Conservation (phyloP, 2,888 invertebrate species). For the Orthosia cruda region DNA sequence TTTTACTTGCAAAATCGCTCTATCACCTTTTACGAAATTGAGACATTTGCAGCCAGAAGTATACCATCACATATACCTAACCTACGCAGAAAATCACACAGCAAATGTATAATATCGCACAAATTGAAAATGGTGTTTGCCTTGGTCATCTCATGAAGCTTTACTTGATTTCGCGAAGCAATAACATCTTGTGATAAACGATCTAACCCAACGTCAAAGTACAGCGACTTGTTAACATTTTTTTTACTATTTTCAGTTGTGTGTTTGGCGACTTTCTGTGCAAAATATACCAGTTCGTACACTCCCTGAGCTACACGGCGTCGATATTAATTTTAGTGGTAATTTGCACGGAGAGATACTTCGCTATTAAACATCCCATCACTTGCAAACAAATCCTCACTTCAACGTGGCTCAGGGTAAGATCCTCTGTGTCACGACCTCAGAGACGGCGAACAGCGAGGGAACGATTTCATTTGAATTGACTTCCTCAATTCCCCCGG, state of each 20-base stretch:
- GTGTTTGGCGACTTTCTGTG: constrained; percentile 96
- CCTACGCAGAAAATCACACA: neutral
- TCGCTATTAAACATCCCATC: constrained; percentile 96
- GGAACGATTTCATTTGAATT: constrained; percentile 52
- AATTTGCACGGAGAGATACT: constrained; percentile 96
- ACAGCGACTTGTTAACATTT: constrained; percentile 18
- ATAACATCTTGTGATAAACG: constrained; percentile 1
- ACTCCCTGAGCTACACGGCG: constrained; percentile 97
- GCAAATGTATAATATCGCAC: neutral
- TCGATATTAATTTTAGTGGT: constrained; percentile 97
- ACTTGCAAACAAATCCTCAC: constrained; percentile 96
- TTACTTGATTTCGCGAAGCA: constrained; percentile 10
- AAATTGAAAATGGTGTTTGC: constrained; percentile 6
- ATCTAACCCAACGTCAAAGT: constrained; percentile 1
- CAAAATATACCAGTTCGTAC: constrained; percentile 97
- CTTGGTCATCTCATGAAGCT: neutral
- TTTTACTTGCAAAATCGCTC: neutral
- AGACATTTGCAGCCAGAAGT: neutral
- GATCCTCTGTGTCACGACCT: constrained; percentile 72
- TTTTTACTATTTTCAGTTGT: constrained; percentile 93
- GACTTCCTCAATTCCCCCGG: constrained; percentile 28
- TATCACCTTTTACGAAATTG: neutral
- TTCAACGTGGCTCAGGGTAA: constrained; percentile 94
- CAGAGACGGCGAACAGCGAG: constrained; percentile 16
- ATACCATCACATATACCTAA: neutral